Base-by-base conservation (phyloP, 2,888 invertebrate species). In the Zelleria hepariella region DNA sequence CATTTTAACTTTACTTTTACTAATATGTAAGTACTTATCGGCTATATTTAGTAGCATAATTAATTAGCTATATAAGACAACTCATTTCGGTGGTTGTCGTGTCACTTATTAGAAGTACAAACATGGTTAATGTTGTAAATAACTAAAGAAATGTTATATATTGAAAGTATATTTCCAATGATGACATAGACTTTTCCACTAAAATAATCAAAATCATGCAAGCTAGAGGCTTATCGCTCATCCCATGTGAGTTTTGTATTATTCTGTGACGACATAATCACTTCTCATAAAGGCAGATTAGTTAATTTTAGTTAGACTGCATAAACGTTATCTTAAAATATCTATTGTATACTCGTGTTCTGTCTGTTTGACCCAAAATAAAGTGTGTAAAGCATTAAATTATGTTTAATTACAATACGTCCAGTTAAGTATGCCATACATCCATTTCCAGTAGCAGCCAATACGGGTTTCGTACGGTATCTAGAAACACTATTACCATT, bases 371-470 rank as follows among this genome's bases (percentile, higher is more conserved):
- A 74, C 70, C 72, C 65, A 64, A 62, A 75, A 75, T 82, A 84
- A 82, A 84, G 72, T 79, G 75, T 82, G 75, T 68, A 72, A 77
- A 77, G 80, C 80, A 82, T 77, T 66, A 59, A 27, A 25, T 21
- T 15, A 48, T 62, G 61, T 68, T 65, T 73, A 64, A 63, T 63
- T 53, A 15, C 23, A 6, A 23, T 4, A 2, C 1, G 5, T 7
- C n/a, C 18, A 48, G 10, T 2, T 48, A 48, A 32, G 2, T 32
- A 6, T 32, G 3, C 32, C 10, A 7, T 10, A 32, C 32, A 32
- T 10, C 32, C 8, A 10, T 32, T 6, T 32, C 7, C 4, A 7
- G 8, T 10, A 5, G 32, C 7, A 7, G 32, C 3, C 7, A 32
- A 32, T 10, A 5, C 2, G 2, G 32, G n/a, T n/a, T n/a, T n/a